A percentile compares a stretch with the other conserved stretches of the same genome.
Conservation (phyloP, 2,113 vertebrate species). For the Actenoides hombroni region DNA sequence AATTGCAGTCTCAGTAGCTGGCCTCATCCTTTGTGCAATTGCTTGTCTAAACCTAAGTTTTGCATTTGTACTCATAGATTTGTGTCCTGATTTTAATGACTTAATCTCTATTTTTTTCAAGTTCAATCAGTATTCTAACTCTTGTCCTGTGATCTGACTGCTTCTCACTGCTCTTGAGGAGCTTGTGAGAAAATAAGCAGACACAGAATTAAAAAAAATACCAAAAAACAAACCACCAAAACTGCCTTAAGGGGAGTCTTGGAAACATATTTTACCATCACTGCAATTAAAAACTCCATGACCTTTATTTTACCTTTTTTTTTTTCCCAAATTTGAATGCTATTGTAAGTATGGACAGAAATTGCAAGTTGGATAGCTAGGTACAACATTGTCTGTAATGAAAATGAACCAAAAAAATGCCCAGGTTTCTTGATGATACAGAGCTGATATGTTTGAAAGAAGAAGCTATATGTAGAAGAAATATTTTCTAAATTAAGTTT, state of each 20-base stretch:
- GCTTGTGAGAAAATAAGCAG: background rate
- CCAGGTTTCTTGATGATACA: background rate
- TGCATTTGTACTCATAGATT: background rate
- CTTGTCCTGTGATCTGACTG: background rate
- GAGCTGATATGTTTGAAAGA: background rate
- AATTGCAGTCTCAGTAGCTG: background rate
- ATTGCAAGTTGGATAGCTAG: background rate
- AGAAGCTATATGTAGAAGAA: background rate
- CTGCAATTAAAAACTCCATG: background rate
- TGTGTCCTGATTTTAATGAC: background rate
- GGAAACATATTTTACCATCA: background rate
- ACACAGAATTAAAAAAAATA: background rate
- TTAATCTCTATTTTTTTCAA: background rate
- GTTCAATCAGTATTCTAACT: background rate
- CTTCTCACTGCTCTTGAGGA: background rate
- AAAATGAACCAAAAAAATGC: background rate
- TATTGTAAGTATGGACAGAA: background rate
- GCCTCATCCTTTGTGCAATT: background rate
- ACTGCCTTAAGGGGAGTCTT: background rate
- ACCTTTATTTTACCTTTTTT: background rate
- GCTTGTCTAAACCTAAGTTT: background rate
- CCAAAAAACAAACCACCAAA: too few relatives aligned
- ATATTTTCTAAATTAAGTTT: background rate
- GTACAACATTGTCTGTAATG: background rate
- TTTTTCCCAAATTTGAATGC: background rate